phyloP scores from a whole-genome alignment of 2,888 invertebrate species.

The Drosophila prolongata region DNA sequence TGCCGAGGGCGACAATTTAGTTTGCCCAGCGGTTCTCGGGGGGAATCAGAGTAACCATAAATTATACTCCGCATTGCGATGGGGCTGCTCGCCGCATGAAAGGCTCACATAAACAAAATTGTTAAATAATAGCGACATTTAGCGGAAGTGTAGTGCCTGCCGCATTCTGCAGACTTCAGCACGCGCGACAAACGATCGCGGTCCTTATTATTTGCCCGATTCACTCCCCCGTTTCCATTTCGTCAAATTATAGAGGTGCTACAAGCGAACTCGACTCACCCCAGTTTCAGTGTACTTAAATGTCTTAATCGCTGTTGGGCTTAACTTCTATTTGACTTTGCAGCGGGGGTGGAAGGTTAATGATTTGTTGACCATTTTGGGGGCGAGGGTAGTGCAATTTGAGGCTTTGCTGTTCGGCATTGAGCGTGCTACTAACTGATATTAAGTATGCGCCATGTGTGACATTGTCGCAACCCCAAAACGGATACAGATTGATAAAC shows the following conservation, averaged over 20 bases:
- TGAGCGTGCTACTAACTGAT: slow-evolving; percentile 57
- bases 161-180: slow-evolving; percentile 53
- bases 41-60: slow-evolving; percentile 67
- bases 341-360: slow-evolving; percentile 12
- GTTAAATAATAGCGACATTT: slow-evolving; percentile 78
- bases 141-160: slow-evolving; percentile 70
- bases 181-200: slow-evolving; percentile 74
- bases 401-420: slow-evolving; percentile 43
- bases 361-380: slow-evolving; percentile 30
- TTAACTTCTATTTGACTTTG: slow-evolving; percentile 36
- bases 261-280: slow-evolving; percentile 12
- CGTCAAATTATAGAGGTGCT: slow-evolving; percentile 63
- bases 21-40: slow-evolving; percentile 36
- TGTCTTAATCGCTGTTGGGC: slow-evolving; percentile 61
- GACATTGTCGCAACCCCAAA: slow-evolving; percentile 18
- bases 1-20: slow-evolving; percentile 68
- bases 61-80: slow-evolving; percentile 61
- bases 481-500: slow-evolving; percentile 32
- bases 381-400: slow-evolving; percentile 17
- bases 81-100: slow-evolving; percentile 45
- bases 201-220: slow-evolving; percentile 14
- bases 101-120: slow-evolving; percentile 69
- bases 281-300: slow-evolving; percentile 38
- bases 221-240: slow-evolving; percentile 39
- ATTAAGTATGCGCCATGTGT: slow-evolving; percentile 64